Evolutionary conservation across 1,140 invertebrate species (phyloP).

Genomic region (Drosophila sp.): DNA sequence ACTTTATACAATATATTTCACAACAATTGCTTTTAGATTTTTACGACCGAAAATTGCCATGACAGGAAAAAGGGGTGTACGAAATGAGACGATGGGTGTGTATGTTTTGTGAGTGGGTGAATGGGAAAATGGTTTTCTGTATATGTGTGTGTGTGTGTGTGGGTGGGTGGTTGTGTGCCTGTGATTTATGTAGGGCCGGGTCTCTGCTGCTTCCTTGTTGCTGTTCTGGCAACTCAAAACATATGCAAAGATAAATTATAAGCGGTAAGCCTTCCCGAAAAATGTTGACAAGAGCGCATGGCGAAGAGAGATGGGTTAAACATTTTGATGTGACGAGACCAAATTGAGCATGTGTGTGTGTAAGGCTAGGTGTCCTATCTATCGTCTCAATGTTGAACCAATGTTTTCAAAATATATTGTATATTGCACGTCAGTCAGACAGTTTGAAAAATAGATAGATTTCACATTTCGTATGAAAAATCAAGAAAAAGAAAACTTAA

Average conservation of each 20-base stretch:
- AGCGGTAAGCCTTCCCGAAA: constrained; percentile 69
- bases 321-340: constrained; percentile 61
- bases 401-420: constrained; percentile 35
- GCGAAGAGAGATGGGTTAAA: constrained; percentile 48
- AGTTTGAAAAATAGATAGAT: constrained; percentile 57
- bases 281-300: constrained; percentile 49
- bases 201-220: constrained; percentile 40
- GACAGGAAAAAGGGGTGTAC: constrained; percentile 67
- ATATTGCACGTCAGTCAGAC: constrained; percentile 54
- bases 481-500: background rate
- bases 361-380: constrained; percentile 7
- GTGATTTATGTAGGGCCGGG: constrained; percentile 68
- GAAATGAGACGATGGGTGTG: background rate
- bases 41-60: constrained; percentile 36
- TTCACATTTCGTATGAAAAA: background rate
- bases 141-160: background rate
- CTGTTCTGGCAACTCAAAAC: constrained; percentile 70
- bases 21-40: constrained; percentile 48
- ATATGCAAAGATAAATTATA: constrained; percentile 81
- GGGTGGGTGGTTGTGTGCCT: constrained; percentile 49
- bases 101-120: constrained; percentile 3
- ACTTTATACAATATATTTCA: constrained; percentile 37
- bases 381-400: constrained; percentile 12
- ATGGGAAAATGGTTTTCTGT: background rate
- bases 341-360: constrained; percentile 47